Evolutionary conservation across 2,113 vertebrate genomes (phyloP).

Genomic region (Melanerpes aurifrons): DNA sequence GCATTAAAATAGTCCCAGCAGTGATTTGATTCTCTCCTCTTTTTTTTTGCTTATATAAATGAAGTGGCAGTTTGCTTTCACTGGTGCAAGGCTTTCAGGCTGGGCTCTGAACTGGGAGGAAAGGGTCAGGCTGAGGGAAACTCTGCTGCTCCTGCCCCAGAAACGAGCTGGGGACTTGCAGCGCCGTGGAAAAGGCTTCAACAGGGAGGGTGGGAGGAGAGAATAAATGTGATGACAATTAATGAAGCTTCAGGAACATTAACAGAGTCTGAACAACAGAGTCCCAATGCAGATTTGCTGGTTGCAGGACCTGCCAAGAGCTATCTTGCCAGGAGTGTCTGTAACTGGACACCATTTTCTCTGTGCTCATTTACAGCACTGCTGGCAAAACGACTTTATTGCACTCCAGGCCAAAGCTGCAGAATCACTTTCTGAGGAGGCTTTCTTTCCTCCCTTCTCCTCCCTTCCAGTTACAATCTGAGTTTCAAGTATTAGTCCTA

Average conservation of each 20-base stretch:
- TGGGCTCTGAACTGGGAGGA: neutral
- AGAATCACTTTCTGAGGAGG: neutral
- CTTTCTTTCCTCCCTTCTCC: neutral
- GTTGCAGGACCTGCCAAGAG: neutral
- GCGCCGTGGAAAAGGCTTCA: neutral
- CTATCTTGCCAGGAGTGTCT: conserved; percentile 39
- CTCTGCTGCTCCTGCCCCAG: neutral
- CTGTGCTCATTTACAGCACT: conserved; percentile 35
- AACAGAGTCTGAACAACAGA: neutral
- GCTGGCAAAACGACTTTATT: conserved; percentile 39
- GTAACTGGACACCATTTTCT: conserved; percentile 53
- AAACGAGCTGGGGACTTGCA: rapidly evolving
- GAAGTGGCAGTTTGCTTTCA: rapidly evolving
- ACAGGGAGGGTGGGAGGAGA: neutral
- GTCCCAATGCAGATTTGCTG: neutral
- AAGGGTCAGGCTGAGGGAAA: neutral
- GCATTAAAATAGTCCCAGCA: neutral
- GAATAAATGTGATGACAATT: conserved; percentile 40
- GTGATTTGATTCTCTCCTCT: neutral
- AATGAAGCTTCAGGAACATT: conserved; percentile 15
- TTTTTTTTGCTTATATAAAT: neutral
- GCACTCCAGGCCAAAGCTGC: conserved; percentile 1
- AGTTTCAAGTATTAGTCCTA: neutral
- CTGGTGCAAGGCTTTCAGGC: neutral
- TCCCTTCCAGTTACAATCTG: neutral